These are phyloP conservation scores for Mionectes olivaceus DNA, from an alignment of 2,797 vertebrate species.

Conservation along the genomic window DNA sequence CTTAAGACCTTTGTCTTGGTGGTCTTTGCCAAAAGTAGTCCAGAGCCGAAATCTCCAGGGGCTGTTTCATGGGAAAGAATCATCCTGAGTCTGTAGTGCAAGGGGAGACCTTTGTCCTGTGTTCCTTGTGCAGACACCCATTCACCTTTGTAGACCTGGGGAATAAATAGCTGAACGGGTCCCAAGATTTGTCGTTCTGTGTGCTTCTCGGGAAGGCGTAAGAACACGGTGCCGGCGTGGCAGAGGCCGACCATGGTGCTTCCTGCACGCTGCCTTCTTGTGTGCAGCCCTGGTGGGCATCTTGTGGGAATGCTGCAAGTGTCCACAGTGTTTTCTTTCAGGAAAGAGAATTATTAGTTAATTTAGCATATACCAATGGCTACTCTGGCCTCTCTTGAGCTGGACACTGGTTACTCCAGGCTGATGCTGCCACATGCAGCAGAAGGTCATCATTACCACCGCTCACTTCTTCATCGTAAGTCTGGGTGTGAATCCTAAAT, in stretches of 20 bases:
- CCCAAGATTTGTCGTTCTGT: background rate
- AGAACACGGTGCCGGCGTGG: rapidly evolving
- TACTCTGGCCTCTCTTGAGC: background rate
- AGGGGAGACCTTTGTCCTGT: background rate
- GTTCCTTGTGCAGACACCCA: background rate
- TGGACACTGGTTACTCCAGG: rapidly evolving
- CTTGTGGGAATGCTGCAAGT: background rate
- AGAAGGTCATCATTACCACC: background rate
- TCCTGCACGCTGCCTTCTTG: background rate
- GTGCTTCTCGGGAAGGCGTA: background rate
- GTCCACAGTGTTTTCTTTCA: background rate
- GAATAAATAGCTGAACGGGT: background rate
- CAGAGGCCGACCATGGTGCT: rapidly evolving
- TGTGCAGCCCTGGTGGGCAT: rapidly evolving
- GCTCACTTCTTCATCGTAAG: rapidly evolving
- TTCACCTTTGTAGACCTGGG: background rate
- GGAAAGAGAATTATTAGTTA: background rate
- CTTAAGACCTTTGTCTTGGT: background rate
- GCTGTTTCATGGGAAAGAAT: background rate
- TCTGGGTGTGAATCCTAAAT: background rate
- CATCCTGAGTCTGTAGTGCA: background rate
- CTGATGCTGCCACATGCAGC: background rate
- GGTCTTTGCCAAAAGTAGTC: background rate
- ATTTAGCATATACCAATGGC: rapidly evolving
- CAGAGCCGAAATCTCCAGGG: background rate